Conservation (phyloP, 2,888 invertebrate genomes). For the Galeopsomyia nigrocyanea region DNA sequence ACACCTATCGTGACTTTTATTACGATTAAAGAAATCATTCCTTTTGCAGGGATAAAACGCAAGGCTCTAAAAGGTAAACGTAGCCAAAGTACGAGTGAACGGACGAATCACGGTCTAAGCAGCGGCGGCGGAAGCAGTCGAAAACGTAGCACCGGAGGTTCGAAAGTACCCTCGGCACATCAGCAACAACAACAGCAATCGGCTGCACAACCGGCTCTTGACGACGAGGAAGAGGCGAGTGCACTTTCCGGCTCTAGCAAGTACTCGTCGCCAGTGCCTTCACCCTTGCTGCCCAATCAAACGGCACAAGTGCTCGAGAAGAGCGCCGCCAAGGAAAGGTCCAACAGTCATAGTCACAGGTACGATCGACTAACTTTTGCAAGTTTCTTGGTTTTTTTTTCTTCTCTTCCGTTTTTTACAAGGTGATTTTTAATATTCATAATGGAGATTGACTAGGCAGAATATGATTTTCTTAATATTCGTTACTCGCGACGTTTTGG, state of each 20-base stretch:
- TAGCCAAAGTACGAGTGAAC: constrained; percentile 59
- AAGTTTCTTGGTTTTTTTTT: constrained; percentile 5
- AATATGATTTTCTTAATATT: too few species aligned
- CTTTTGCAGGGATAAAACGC: constrained; percentile 66
- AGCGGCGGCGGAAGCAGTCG: constrained; percentile 46
- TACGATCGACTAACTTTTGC: constrained; percentile 45
- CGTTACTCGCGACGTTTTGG: too few species aligned
- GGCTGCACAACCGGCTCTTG: neutral
- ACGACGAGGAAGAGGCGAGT: constrained; percentile 67
- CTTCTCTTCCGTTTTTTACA: neutral
- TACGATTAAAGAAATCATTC: too few species aligned
- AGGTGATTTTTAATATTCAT: neutral
- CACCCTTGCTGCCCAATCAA: constrained; percentile 60
- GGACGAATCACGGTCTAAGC: constrained; percentile 56
- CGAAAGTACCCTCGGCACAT: constrained; percentile 4
- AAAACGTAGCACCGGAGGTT: constrained; percentile 49
- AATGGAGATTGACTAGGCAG: too few species aligned
- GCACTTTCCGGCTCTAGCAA: constrained; percentile 70
- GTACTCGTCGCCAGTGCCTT: constrained; percentile 72
- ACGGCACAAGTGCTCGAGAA: constrained; percentile 52
- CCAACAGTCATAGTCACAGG: constrained; percentile 59
- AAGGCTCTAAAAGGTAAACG: constrained; percentile 68
- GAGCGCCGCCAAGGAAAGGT: constrained; percentile 63
- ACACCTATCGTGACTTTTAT: too few species aligned
- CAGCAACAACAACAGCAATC: constrained; percentile 7